phyloP scores from a whole-genome alignment of 2,113 vertebrate genomes.

The Sclerurus mexicanus region DNA sequence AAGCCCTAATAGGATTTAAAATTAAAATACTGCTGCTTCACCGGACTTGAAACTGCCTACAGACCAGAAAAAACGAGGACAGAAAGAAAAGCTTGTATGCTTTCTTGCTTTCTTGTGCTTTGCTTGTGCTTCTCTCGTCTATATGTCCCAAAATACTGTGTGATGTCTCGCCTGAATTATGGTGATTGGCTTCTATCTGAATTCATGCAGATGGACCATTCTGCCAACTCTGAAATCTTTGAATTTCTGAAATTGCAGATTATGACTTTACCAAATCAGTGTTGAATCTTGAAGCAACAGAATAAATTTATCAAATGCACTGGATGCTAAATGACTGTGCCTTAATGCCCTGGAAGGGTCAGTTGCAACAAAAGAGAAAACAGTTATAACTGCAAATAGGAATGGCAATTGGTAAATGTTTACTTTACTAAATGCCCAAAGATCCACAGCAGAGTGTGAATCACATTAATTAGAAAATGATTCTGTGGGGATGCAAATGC shows the following conservation, averaged over 20 bases:
- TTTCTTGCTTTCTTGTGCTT: not conserved
- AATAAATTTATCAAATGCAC: not conserved
- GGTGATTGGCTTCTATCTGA: not conserved
- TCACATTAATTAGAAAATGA: not conserved
- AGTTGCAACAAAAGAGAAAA: not conserved
- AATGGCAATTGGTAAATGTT: not conserved
- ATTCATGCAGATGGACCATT: not conserved
- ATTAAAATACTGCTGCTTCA: not conserved
- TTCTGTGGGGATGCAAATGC: fast-evolving
- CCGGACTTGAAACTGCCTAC: not conserved
- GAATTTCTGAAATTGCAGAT: not conserved
- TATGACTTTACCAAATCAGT: not conserved
- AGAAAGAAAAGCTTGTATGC: not conserved
- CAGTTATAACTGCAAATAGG: not conserved
- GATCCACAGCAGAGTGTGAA: not conserved
- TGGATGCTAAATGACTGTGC: not conserved
- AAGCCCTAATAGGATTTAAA: not conserved
- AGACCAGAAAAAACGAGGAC: not conserved
- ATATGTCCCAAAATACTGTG: too few relatives aligned
- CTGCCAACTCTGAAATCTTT: not conserved
- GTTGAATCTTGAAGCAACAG: not conserved
- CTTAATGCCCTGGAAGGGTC: not conserved
- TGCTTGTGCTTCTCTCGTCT: not conserved
- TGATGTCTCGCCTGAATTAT: not conserved
- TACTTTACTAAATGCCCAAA: not conserved